A percentile compares a stretch with the other conserved stretches of the same genome.
Evolutionary conservation across 2,888 invertebrate species (phyloP).

Genomic region (Rhimphoctona megacephalus): DNA sequence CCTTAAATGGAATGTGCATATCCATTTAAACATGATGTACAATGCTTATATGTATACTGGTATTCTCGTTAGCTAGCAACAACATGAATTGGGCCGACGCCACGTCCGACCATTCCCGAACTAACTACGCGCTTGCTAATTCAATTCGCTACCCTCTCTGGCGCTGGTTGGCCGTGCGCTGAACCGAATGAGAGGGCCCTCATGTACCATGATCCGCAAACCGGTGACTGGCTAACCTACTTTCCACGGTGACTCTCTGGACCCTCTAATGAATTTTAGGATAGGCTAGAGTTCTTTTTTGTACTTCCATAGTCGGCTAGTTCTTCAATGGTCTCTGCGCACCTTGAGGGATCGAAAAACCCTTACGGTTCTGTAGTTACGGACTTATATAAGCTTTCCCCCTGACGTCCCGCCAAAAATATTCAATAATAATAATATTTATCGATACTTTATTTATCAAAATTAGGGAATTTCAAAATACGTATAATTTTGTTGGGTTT

Average conservation of each 20-base stretch:
- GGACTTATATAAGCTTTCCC: background rate
- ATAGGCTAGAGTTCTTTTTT: slow-evolving; percentile 45
- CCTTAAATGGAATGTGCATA: background rate
- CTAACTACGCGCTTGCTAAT: slow-evolving; percentile 68
- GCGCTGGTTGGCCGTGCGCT: slow-evolving; percentile 53
- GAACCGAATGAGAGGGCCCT: slow-evolving; percentile 53
- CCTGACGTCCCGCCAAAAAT: background rate
- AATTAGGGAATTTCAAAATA: background rate
- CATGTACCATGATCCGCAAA: slow-evolving; percentile 59
- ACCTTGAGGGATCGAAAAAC: slow-evolving; percentile 17
- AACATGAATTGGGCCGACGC: slow-evolving; percentile 52
- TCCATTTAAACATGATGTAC: background rate
- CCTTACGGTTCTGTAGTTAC: background rate
- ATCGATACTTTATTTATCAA: background rate
- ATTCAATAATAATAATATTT: background rate
- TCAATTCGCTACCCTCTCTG: slow-evolving; percentile 66
- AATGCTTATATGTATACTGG: background rate
- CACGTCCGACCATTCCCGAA: slow-evolving; percentile 63
- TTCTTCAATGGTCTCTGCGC: slow-evolving; percentile 16
- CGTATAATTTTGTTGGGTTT: too few species aligned
- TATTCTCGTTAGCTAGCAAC: slow-evolving; percentile 54
- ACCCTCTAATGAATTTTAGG: slow-evolving; percentile 62
- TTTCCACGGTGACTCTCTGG: slow-evolving; percentile 59
- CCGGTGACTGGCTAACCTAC: slow-evolving; percentile 67
- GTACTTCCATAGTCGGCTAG: slow-evolving; percentile 4